Evolutionary conservation across 2,113 vertebrate species (phyloP), one percentile per base, ranked within the genome.

Genomic region (Aegotheles bennettii): DNA sequence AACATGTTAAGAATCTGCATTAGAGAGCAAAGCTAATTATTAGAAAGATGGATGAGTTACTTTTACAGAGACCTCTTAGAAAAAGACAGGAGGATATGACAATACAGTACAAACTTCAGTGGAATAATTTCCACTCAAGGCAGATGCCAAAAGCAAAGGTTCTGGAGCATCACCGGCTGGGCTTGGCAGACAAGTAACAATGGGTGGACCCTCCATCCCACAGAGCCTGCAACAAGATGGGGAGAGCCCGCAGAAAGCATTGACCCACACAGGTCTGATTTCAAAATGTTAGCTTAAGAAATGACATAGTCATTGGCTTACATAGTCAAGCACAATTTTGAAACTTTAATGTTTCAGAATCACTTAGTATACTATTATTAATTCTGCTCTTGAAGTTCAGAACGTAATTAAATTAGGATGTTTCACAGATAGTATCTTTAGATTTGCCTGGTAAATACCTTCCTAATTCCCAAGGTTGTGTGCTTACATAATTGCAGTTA

Each of bases 271-370:
- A 57, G 6, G 9, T 38, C 53, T 61, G 40, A 87, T 93, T 92
- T 92, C 63, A 88, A 92, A 96, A 94, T 23, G 33, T 21, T 1
- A 61, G 23, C n/a, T 85, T 83, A 88, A 85, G 90, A 96, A 93
- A 85, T 68, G 4, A 47, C 75, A 90, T 45, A 90, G 69, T 54
- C n/a, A 69, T 67, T 50, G 28, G 19, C 50, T 92, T 76, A 65
- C 59, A 69, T 47, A 73, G 75, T 85, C 70, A 68, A 25, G 42
- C 31, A 79, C 38, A 83, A 40, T 96, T 94, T 83, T 50, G 92
- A 96, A 93, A 96, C 54, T 50, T 94, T 13, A 33, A 29, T 65
- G 54, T 90, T 95, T 93, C 96, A 86, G 96, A 95, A 95, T 88
- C 79, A 77, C 28, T 95, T 69, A 26, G 71, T 79, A 65, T 59